A percentile compares a stretch with the other conserved stretches of the same genome.
phyloP scores from a whole-genome alignment of 2,113 vertebrate species.

The Poecile atricapillus region DNA sequence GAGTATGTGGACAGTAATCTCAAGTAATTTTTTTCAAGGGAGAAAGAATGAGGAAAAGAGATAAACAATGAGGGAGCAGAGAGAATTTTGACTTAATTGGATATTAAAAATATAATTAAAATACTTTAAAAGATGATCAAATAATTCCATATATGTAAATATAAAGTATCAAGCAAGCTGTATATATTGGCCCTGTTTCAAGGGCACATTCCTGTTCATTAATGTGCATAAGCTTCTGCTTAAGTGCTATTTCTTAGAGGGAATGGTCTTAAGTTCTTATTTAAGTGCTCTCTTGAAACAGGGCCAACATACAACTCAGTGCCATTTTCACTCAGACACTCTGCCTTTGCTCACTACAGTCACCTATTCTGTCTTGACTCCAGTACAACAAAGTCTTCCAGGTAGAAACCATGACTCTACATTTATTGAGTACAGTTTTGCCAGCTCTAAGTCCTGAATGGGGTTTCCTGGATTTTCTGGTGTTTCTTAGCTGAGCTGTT shows the following conservation, averaged over 20 bases:
- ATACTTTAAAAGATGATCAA: background rate
- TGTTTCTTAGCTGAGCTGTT: slow-evolving; percentile 19
- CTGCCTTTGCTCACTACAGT: background rate
- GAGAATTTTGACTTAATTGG: background rate
- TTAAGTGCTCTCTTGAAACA: background rate
- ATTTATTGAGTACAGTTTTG: background rate
- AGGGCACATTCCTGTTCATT: background rate
- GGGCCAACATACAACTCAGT: background rate
- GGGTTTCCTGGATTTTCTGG: slow-evolving; percentile 13
- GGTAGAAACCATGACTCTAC: background rate
- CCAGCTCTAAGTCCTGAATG: background rate
- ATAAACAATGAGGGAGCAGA: background rate
- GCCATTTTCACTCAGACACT: background rate
- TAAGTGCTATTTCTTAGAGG: background rate
- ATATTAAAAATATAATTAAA: slow-evolving; percentile 27
- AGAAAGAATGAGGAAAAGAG: background rate
- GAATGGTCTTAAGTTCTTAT: background rate
- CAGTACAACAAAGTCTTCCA: background rate
- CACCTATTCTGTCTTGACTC: background rate
- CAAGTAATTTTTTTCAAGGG: background rate
- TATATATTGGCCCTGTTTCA: background rate
- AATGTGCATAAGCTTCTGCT: background rate
- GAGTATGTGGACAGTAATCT: background rate
- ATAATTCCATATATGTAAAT: slow-evolving; percentile 24
- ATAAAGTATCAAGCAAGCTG: background rate